A percentile compares a stretch with the other conserved stretches of the same genome.
Conservation (phyloP, 2,888 invertebrate species). For the Eurois occulta region DNA sequence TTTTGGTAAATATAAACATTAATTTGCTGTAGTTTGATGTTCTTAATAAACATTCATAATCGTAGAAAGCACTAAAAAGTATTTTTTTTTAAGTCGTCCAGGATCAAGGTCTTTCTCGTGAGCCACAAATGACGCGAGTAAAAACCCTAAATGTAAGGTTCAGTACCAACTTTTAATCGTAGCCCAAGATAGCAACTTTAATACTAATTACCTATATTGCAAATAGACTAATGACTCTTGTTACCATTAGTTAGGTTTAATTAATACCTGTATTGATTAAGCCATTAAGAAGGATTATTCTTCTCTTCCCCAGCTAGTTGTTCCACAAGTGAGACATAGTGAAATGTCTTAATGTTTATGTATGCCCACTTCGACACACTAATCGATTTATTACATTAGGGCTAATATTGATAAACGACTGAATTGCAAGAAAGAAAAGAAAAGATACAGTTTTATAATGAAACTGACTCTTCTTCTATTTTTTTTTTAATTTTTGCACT, state of each 20-base stretch:
- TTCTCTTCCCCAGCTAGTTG: not conserved
- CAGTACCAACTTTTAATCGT: not conserved
- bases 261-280: too few relatives aligned
- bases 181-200: not conserved
- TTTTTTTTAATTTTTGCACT: not conserved
- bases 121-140: too few relatives aligned
- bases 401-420: not conserved
- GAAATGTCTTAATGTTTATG: not conserved
- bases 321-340: not conserved
- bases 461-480: not conserved
- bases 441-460: not conserved
- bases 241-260: too few relatives aligned
- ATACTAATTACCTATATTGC: conserved; percentile 1
- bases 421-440: not conserved
- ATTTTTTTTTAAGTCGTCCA: not conserved
- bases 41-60: not conserved
- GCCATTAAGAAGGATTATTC: not conserved
- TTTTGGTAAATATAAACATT: not conserved
- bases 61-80: not conserved
- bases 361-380: not conserved
- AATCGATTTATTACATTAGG: not conserved
- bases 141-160: not conserved
- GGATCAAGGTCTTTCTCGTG: not conserved
- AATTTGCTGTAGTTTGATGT: not conserved
- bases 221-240: too few relatives aligned